A percentile compares a stretch with the other conserved stretches of the same genome.
phyloP scores from a whole-genome alignment of 2,888 invertebrate genomes.

The Antitype chi region DNA sequence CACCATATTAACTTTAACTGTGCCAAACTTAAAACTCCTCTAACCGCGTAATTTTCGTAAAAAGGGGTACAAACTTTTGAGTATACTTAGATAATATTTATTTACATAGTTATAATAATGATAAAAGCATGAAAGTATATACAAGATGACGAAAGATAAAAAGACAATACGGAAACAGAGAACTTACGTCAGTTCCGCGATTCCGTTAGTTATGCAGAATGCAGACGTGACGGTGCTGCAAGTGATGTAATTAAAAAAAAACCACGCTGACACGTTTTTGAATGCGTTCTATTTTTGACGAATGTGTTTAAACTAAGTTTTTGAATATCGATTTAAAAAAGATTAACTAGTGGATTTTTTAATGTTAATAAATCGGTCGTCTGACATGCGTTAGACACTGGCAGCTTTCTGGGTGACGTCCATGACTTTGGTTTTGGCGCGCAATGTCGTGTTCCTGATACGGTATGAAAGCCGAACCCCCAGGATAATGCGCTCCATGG shows the following conservation, averaged over 20 bases:
- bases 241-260: conserved; percentile 50
- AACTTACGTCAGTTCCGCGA: conserved; percentile 58
- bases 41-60: no score
- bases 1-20: no score
- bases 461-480: no score
- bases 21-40: no score
- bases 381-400: no score
- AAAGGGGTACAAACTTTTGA: no score
- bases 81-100: neutral
- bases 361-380: no score
- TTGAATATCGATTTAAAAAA: conserved; percentile 3
- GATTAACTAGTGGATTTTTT: no score
- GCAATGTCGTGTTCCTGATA: no score
- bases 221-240: conserved; percentile 46
- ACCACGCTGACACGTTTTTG: conserved; percentile 1
- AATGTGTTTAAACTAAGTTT: neutral
- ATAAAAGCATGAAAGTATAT: conserved; percentile 19
- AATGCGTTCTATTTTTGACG: conserved; percentile 21
- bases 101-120: neutral
- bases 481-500: no score
- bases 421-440: no score
- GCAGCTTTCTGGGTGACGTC: no score
- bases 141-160: conserved; percentile 33
- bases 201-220: conserved; percentile 56
- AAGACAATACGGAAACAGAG: conserved; percentile 48